Evolutionary conservation across 2,888 invertebrate genomes (phyloP), one percentile per base, ranked within the genome.

Genomic region (Tenthredo mesomela): DNA sequence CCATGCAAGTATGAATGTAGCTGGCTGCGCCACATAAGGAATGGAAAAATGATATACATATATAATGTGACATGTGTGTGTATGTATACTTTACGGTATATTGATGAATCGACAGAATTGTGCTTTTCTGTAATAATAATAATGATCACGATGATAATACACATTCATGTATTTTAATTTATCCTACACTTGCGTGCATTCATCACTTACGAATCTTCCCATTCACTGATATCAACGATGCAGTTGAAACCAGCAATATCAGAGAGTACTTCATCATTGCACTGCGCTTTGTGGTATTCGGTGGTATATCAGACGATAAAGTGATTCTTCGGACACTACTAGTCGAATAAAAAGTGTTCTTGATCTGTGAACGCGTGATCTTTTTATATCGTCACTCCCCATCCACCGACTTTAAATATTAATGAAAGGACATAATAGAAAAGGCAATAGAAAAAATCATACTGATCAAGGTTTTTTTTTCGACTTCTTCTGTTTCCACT

Each of bases 1-100:
- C 3, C 6, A 37, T 37, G 61, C 80, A 80, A 25, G 61, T 18
- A 7, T 61, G 33, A 29, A 80, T 80, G 61, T 80, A 80, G 58
- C 9, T 10, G 61, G 80, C 80, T 80, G 40, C 40, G 7, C 10
- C 40, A 25, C 12, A 43, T 25, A 71, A 40, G 4, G 10, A 71
- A 33, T 5, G 37, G 25, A 2, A 58, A 29, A 29, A 25, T 1
- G 33, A 67, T 33, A 67, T 10, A 73, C 2, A 29, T n/a, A 12
- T 10, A 9, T 54, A 21, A 40, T 25, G 15, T 43, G 12, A 18
- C 18, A 10, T 9, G n/a, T 33, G 18, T 33, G 33, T 37, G 5
- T n/a, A 7, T n/a, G 9, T 21, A 43, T 21, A 61, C 2, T 25
- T 12, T 10, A 61, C 10, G 25, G 10, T 61, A 25, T 61, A 25